Conservation (phyloP, 1,140 invertebrate genomes). For the Ditylenchus dipsaci region DNA sequence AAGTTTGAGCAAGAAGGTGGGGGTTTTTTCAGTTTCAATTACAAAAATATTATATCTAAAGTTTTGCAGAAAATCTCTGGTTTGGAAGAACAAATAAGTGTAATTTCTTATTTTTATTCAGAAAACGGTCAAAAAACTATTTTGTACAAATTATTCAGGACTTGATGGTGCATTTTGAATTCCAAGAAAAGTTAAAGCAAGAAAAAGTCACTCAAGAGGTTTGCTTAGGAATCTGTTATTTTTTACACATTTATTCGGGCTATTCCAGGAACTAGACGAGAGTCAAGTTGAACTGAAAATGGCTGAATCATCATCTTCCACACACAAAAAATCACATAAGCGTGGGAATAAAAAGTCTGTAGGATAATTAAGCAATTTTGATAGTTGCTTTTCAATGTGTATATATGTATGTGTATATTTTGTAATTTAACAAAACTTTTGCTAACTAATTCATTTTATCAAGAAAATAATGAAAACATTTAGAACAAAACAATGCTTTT, state of each 20-base stretch:
- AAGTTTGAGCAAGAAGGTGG: conserved; percentile 8
- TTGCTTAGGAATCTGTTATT: background rate
- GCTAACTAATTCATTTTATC: too few species aligned
- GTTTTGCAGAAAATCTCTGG: conserved; percentile 69
- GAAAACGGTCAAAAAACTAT: too few species aligned
- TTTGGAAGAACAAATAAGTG: conserved; percentile 76
- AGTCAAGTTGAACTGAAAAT: background rate
- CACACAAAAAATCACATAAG: background rate
- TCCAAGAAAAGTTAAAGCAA: conserved; percentile 31
- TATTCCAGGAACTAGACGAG: background rate
- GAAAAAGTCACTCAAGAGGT: conserved; percentile 26
- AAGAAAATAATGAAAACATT: too few species aligned
- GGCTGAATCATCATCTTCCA: background rate
- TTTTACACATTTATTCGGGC: too few species aligned
- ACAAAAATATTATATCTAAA: conserved; percentile 2
- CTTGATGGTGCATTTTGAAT: conserved; percentile 88
- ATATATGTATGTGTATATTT: too few species aligned
- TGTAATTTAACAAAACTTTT: too few species aligned
- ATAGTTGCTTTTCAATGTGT: too few species aligned
- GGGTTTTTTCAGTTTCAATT: background rate
- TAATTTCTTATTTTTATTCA: too few species aligned
- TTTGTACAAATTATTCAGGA: conserved; percentile 63
- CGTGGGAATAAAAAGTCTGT: background rate
- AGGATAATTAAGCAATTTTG: background rate
- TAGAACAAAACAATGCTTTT: too few species aligned